A percentile compares a stretch with the other conserved stretches of the same genome.
Evolutionary conservation across 1,140 invertebrate genomes (phyloP).

Genomic region (Dinoponera quadriceps): DNA sequence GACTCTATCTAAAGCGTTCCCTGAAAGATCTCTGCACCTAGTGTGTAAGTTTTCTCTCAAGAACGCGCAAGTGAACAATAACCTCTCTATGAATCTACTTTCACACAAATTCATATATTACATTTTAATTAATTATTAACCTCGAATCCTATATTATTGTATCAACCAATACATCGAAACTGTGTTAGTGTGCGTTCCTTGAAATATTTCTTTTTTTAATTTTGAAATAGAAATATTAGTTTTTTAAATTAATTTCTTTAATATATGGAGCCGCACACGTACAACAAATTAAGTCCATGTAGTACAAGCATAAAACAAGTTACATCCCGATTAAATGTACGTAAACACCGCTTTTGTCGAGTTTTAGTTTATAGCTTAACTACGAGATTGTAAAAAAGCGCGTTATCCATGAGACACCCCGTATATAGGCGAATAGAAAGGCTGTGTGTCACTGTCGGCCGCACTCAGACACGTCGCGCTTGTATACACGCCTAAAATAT

Average conservation of each 20-base stretch:
- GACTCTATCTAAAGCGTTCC: no score
- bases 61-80: no score
- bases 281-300: background rate
- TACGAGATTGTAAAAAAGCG: slow-evolving; percentile 7
- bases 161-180: no score
- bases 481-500: slow-evolving; percentile 45
- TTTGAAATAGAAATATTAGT: background rate
- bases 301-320: background rate
- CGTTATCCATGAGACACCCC: background rate
- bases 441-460: slow-evolving; percentile 61
- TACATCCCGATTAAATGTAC: background rate
- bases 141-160: no score
- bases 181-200: no score
- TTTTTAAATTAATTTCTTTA: background rate
- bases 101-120: no score
- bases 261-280: background rate
- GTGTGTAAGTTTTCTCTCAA: no score
- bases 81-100: no score
- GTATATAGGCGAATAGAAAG: slow-evolving; percentile 15
- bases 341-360: background rate
- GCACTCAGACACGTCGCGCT: slow-evolving; percentile 46
- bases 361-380: background rate
- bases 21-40: no score
- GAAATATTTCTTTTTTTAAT: background rate
- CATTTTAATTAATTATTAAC: no score